phyloP scores from a whole-genome alignment of 2,113 vertebrate genomes.

The Gobius niger region DNA sequence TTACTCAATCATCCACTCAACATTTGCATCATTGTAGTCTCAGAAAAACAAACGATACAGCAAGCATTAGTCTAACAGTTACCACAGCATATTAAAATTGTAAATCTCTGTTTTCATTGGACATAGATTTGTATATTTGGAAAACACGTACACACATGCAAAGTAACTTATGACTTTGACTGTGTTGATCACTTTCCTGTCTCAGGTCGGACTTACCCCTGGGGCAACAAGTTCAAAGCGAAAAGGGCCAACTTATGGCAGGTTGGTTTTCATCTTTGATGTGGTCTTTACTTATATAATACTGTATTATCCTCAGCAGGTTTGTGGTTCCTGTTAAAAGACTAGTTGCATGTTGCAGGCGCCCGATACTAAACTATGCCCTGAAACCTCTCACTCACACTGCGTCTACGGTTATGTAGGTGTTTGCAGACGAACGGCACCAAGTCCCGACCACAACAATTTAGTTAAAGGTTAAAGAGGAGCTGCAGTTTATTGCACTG shows the following conservation, averaged over 20 bases:
- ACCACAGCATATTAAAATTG: too few relatives aligned
- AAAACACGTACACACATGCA: too few relatives aligned
- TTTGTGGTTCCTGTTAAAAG: neutral
- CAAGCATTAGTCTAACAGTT: too few relatives aligned
- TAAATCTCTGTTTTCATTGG: too few relatives aligned
- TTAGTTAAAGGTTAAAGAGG: neutral
- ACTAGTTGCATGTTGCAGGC: neutral
- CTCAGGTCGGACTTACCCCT: constrained; percentile 88
- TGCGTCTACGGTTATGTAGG: neutral
- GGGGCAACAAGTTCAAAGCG: constrained; percentile 91
- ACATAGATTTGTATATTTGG: too few relatives aligned
- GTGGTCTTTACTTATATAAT: neutral
- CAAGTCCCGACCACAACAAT: neutral
- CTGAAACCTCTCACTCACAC: neutral
- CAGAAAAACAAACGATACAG: too few relatives aligned
- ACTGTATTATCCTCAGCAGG: neutral
- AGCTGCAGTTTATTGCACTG: neutral
- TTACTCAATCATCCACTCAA: too few relatives aligned
- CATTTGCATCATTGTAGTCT: too few relatives aligned
- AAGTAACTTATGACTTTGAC: too few relatives aligned
- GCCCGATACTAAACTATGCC: neutral
- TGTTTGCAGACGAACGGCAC: neutral
- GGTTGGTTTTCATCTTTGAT: constrained; percentile 67
- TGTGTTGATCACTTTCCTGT: neutral
- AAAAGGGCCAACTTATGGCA: constrained; percentile 95